Base-by-base conservation (phyloP, 2,797 vertebrate genomes). In the Xerus rutilus region DNA sequence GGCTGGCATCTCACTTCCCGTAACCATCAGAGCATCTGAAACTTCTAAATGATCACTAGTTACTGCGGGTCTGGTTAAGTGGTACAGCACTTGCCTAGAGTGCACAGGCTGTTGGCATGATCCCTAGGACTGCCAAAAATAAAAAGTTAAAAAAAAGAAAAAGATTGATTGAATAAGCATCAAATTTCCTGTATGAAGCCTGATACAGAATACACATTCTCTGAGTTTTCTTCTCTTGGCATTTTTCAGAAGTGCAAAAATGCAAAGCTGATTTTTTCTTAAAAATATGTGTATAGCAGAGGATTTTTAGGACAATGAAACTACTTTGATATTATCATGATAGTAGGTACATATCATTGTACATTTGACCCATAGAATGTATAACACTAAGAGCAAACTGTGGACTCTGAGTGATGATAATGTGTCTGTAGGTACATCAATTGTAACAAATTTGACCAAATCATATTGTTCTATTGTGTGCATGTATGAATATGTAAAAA, bases 181-280 rank as follows among this genome's bases (percentile, higher is more conserved):
- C 92, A 64, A 8, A 72, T 84, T 45, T 62, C 72, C 86, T 49
- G 43, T 65, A 69, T 32, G 49, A 82, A 94, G n/a, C 47, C 67
- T 72, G 62, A 45, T 30, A 43, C 45, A 77, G 59, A 94, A 32
- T 65, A 7, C 3, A 10, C 4, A 84, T 5, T 49, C 23, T 25
- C 30, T 72, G 57, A 81, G 14, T 93, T 88, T 74, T 93, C 35
- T 92, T 64, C 2, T 59, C n/a, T 83, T 95, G 30, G 32, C 28
- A 30, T 89, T 95, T 89, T 86, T 89, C 8, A 49, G n/a, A 90
- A 59, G 90, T 52, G 35, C 54, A 86, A 94, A 91, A 94, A n/a
- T 35, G 77, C 20, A 72, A 77, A 89, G 54, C 2, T 47, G 39
- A 45, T 73, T 23, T 70, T 93, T 92, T 49, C 49, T 72, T 84